Evolutionary conservation across 2,113 vertebrate species (phyloP).

Genomic region (Cryptomyrus ogoouensis): DNA sequence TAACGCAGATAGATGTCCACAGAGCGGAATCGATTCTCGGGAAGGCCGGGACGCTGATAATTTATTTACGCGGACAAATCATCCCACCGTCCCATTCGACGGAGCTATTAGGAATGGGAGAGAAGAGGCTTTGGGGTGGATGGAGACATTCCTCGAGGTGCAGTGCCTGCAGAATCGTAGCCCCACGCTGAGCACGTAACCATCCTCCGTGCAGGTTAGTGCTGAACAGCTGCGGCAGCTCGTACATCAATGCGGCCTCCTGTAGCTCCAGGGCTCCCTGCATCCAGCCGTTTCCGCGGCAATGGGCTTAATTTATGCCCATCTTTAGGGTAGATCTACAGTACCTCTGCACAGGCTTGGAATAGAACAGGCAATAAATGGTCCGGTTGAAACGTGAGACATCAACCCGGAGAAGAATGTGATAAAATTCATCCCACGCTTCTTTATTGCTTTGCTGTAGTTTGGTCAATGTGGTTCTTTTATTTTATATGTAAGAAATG

Average conservation of each 20-base stretch:
- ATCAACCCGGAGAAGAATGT: background rate
- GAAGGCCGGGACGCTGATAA: background rate
- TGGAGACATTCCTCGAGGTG: background rate
- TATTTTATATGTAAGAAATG: background rate
- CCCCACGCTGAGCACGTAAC: slow-evolving; percentile 1
- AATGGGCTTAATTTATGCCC: background rate
- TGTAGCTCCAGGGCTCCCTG: background rate
- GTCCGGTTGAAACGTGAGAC: background rate
- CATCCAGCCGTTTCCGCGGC: background rate
- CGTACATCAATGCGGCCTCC: background rate
- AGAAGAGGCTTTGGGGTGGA: slow-evolving; percentile 8
- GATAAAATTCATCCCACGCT: background rate
- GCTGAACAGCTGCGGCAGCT: background rate
- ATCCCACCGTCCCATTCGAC: background rate
- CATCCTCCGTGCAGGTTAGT: background rate
- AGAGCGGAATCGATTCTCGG: too few relatives aligned
- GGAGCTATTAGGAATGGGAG: background rate
- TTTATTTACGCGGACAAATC: slow-evolving; percentile 14
- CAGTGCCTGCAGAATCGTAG: background rate
- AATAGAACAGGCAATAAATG: background rate
- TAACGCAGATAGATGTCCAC: background rate
- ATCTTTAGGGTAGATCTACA: background rate
- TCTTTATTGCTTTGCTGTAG: background rate
- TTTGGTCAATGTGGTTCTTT: background rate
- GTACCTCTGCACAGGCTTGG: background rate